phyloP scores from a whole-genome alignment of 2,113 vertebrate genomes.

The Menura novaehollandiae region DNA sequence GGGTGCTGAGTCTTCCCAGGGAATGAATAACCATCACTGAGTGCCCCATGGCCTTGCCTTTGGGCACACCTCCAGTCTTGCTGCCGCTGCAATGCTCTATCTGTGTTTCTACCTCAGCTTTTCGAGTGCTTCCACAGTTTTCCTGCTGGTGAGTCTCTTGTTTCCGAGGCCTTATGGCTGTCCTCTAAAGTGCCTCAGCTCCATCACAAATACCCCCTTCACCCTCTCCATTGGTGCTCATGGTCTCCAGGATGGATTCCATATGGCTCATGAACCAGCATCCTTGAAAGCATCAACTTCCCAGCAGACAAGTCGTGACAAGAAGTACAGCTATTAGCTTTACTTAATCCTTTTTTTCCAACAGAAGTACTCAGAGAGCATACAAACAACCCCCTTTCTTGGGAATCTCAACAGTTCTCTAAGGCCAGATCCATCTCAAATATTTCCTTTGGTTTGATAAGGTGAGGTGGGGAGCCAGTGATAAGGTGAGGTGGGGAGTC shows the following conservation, averaged over 20 bases:
- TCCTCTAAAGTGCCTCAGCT: not conserved
- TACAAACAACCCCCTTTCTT: not conserved
- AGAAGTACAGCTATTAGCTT: not conserved
- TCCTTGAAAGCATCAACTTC: not conserved
- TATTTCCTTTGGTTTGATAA: not conserved
- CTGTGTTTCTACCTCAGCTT: rapidly evolving
- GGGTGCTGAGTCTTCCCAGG: not conserved
- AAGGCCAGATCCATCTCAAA: not conserved
- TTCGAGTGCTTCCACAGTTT: not conserved
- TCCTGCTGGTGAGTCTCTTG: not conserved
- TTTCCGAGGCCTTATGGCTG: not conserved
- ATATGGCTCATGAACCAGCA: not conserved
- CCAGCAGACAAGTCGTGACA: not conserved
- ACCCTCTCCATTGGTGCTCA: not conserved
- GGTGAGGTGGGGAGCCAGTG: not conserved
- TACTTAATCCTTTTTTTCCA: not conserved
- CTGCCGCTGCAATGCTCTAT: not conserved
- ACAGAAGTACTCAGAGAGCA: not conserved
- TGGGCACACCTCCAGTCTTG: not conserved
- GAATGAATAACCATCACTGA: not conserved
- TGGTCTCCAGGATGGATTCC: not conserved
- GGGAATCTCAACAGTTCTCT: not conserved
- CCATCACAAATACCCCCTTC: not conserved
- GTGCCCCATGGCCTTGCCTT: not conserved
- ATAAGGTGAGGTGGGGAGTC: not conserved